Conservation (phyloP, 2,888 invertebrate species). For the Halocaridina rubra region DNA sequence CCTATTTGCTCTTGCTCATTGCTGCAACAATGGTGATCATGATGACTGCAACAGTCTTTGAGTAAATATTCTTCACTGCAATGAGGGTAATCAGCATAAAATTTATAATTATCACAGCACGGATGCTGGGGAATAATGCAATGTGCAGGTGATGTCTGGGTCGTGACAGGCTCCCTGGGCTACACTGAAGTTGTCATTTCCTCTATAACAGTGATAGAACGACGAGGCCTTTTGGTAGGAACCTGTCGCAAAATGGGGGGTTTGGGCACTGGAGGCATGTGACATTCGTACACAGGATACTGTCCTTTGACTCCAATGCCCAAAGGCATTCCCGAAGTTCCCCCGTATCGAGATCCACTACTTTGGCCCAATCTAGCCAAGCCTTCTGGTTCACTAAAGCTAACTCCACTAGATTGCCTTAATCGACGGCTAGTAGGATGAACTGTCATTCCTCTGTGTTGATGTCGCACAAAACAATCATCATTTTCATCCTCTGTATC, state of each 20-base stretch:
- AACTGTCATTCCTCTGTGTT: neutral
- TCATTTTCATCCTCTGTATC: conserved; percentile 24
- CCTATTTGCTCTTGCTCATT: neutral
- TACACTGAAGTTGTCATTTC: conserved; percentile 62
- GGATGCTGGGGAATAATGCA: neutral
- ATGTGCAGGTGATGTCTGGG: neutral
- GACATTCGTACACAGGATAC: neutral
- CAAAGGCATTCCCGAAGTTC: neutral
- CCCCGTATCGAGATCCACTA: neutral
- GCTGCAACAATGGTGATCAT: neutral
- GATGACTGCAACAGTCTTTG: neutral
- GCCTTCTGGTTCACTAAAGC: conserved; percentile 63
- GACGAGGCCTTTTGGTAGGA: conserved; percentile 20
- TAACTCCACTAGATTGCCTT: conserved; percentile 53
- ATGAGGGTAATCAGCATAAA: neutral
- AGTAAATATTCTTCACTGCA: neutral
- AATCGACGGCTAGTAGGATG: conserved; percentile 27
- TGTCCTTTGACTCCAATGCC: neutral
- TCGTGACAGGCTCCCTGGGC: conserved; percentile 23
- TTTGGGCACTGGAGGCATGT: conserved; percentile 10
- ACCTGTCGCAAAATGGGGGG: conserved; percentile 44
- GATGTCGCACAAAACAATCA: neutral
- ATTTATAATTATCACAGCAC: neutral
- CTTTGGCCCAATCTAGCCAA: conserved; percentile 52
- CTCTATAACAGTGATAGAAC: conserved; percentile 46